Base-by-base conservation (phyloP, 2,113 vertebrate species). In the Nycticebus coucang region DNA sequence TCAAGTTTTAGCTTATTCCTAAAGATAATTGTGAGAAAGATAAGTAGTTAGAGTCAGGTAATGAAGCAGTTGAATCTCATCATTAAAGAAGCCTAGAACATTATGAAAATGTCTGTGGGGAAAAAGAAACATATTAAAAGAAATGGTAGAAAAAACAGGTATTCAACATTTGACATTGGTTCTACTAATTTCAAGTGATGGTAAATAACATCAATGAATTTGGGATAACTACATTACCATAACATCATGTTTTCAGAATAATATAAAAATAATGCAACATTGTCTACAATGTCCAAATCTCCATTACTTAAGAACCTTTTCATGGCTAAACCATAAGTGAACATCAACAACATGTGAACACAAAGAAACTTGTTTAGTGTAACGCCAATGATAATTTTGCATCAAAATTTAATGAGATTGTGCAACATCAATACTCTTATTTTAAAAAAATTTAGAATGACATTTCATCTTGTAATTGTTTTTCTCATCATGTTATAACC, bases 161-260 rank as follows among this genome's bases (percentile, higher is more conserved):
- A 64, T 1, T 89, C 12, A 66, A n/a, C 33, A 72, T 81, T 59
- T 85, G 5, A 14, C 79, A 72, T 83, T 17, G 24, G 2, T 85
- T 91, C 22, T 60, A 35, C 24, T 87, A 89, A 86, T 75, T 85
- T 86, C 64, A 84, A 33, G 4, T 93, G n/a, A 75, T 3, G 4
- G 8, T 88, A 75, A 17, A 59, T 21, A 91, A 66, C 14, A 53
- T 77, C 57, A 41, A 45, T 60, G 12, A 24, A 64, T 82, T 77
- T 92, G n/a, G 3, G 13, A 22, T 8, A 74, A 83, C 95, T 28
- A 64, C 12, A 37, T 92, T 89, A 50, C 59, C 59, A 5, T 68
- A 78, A 19, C 62, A 85, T 87, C 14, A 74, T 53, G 17, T 60
- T 95, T 93, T 94, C 21, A 83, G 85, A 95, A 87, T 90, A 22